Base-by-base conservation (phyloP, 1,140 invertebrate species). In the Aphidius ervi region DNA sequence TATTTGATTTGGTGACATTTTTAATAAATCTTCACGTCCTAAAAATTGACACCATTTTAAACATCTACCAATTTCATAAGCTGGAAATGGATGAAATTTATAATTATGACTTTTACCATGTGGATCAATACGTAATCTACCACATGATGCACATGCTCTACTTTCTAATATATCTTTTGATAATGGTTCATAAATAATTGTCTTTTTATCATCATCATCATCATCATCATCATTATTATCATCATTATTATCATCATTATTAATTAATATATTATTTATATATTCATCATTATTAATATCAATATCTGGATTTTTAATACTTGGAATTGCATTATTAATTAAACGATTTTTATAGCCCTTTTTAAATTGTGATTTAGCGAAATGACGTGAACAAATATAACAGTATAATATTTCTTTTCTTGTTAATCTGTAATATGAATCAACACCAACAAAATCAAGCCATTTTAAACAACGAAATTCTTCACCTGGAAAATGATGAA, bases 1-100 rank as follows among this genome's bases (percentile, higher is more conserved):
- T 65, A 80, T 79, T 64, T 80, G 78, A 66, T 80, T 80, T 0
- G 78, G 78, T 6, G 78, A 79, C 77, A 80, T 78, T 65, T 77
- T 79, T n/a, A 80, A 57, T 9, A 80, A 54, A 55, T 80, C 78
- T 58, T 80, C 78, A 52, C 78, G 65, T 0, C 71, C 76, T 1
- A 79, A 62, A 59, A 80, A 80, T 58, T 79, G 72, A 62, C 78
- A 80, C 78, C 78, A 80, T 39, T 73, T 71, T 46, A 80, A 63
- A 63, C 77, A 80, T 46, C 78, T 69, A 8, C 78, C 78, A 16
- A 79, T 78, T 46, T 80, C 78, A 48, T 80, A 78, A 0, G 78
- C 78, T 5, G 77, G 78, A 58, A 80, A 80, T 5, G 78, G 78
- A 65, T 80, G 77, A 46, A 80, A 80, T 43, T 78, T 80, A 20